Conservation (phyloP, 1,140 invertebrate species). For the Calycopis cecrops region DNA sequence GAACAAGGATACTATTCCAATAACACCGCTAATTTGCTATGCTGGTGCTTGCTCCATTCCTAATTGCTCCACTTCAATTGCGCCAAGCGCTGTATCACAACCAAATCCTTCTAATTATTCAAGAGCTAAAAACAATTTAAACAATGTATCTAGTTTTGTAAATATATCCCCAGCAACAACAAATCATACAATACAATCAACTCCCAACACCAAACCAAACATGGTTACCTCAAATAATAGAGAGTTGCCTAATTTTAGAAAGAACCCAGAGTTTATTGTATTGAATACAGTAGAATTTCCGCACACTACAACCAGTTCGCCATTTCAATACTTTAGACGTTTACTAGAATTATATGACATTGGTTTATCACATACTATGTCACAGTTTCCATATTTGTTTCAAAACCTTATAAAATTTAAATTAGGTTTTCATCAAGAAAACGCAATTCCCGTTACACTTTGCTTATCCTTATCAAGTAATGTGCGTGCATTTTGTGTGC, state of each 20-base stretch:
- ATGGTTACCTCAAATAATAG: too few relatives aligned
- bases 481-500: slow-evolving; percentile 40
- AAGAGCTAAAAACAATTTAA: too few relatives aligned
- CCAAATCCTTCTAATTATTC: too few relatives aligned
- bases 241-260: neutral
- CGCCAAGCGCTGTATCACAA: too few relatives aligned
- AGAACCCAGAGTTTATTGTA: slow-evolving; percentile 28
- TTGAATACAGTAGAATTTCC: slow-evolving; percentile 52
- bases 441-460: slow-evolving; percentile 32
- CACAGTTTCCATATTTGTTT: slow-evolving; percentile 22
- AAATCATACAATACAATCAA: too few relatives aligned
- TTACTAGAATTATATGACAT: slow-evolving; percentile 48
- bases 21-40: too few relatives aligned
- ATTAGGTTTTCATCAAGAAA: slow-evolving; percentile 44
- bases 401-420: slow-evolving; percentile 52
- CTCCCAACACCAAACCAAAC: too few relatives aligned
- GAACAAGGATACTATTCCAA: slow-evolving; percentile 9
- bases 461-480: slow-evolving; percentile 39
- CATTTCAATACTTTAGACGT: slow-evolving; percentile 46
- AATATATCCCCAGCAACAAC: too few relatives aligned
- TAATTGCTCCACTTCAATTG: too few relatives aligned
- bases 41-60: too few relatives aligned
- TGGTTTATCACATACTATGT: slow-evolving; percentile 30
- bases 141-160: too few relatives aligned
- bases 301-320: slow-evolving; percentile 44